A percentile compares a stretch with the other conserved stretches of the same genome.
phyloP scores from a whole-genome alignment of 2,113 vertebrate species.

The Chamaea fasciata region DNA sequence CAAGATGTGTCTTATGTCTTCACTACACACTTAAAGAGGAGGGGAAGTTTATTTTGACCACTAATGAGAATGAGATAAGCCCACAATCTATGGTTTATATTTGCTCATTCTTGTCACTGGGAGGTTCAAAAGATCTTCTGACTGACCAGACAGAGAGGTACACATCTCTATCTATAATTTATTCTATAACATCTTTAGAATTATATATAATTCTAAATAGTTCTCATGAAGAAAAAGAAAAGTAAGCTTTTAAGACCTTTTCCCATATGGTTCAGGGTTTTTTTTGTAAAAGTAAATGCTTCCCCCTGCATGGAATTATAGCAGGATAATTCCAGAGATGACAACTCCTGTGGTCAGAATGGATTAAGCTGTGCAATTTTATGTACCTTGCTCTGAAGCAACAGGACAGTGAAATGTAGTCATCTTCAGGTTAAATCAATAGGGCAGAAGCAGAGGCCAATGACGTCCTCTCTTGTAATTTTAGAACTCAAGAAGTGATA shows the following conservation, averaged over 20 bases:
- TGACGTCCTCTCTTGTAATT: background rate
- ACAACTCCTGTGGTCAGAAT: background rate
- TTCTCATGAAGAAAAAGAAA: background rate
- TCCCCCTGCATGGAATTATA: background rate
- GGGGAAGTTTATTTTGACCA: background rate
- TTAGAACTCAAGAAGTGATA: background rate
- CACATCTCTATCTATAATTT: background rate
- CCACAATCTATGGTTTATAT: background rate
- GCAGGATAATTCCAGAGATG: background rate
- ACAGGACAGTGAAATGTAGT: background rate
- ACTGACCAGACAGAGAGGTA: background rate
- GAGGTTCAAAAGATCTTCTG: background rate
- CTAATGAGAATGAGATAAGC: background rate
- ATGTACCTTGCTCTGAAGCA: background rate
- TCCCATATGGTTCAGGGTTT: background rate
- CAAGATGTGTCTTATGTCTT: background rate
- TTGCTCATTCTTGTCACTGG: background rate
- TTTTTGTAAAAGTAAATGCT: background rate
- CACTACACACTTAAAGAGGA: background rate
- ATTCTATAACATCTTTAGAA: background rate
- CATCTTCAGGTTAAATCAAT: background rate
- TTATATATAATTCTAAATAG: background rate
- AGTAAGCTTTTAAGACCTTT: background rate
- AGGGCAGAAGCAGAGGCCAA: background rate
- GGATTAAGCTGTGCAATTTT: background rate